Evolutionary conservation across 2,888 invertebrate genomes (phyloP).

Genomic region (Tachina lurida): DNA sequence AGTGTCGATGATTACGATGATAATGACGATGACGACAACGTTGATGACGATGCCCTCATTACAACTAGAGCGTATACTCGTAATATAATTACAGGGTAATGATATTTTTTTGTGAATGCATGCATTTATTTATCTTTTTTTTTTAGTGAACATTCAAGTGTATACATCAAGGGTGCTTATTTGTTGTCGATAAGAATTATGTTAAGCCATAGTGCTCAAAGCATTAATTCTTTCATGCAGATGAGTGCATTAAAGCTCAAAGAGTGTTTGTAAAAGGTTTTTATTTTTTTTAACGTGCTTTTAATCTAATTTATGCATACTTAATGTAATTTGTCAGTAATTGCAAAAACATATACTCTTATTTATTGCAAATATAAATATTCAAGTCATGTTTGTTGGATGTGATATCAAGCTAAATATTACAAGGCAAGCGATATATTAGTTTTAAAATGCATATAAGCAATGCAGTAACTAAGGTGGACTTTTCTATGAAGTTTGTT

Average conservation of each 20-base stretch:
- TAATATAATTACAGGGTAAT: slow-evolving; percentile 64
- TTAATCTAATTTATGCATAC: slow-evolving; percentile 23
- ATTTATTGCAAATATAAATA: background rate
- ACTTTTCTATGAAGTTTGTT: too few relatives aligned
- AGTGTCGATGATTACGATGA: slow-evolving; percentile 38
- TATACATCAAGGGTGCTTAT: slow-evolving; percentile 19
- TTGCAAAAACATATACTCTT: background rate
- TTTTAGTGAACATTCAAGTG: slow-evolving; percentile 14
- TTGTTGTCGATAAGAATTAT: slow-evolving; percentile 33
- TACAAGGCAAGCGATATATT: too few relatives aligned
- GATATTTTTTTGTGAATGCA: slow-evolving; percentile 27
- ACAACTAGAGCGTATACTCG: slow-evolving; percentile 49
- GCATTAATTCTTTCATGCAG: slow-evolving; percentile 32
- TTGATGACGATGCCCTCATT: slow-evolving; percentile 40
- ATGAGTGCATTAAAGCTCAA: slow-evolving; percentile 35
- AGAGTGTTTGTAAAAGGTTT: slow-evolving; percentile 10
- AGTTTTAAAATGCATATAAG: too few relatives aligned
- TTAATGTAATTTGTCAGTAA: background rate
- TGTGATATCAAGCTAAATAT: too few relatives aligned
- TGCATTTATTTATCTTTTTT: slow-evolving; percentile 9
- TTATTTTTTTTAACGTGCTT: background rate
- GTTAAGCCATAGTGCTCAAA: slow-evolving; percentile 33
- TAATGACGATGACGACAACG: slow-evolving; percentile 24
- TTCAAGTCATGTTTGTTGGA: too few relatives aligned
- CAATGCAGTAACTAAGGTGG: too few relatives aligned